Conservation (phyloP, 2,113 vertebrate genomes). For the Carassius gibelio region DNA sequence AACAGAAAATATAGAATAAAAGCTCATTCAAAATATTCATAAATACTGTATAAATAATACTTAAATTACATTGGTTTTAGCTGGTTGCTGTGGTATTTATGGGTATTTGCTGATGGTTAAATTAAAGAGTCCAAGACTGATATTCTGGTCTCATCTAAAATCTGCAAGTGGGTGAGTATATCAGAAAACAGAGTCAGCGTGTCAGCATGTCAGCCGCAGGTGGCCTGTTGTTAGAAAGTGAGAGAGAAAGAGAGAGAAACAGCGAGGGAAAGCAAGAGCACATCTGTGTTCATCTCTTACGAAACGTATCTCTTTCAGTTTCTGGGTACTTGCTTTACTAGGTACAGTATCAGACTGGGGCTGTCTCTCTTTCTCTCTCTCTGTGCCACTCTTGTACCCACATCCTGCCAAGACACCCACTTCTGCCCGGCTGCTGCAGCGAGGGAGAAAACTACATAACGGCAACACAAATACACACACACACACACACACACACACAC, state of each 20-base stretch:
- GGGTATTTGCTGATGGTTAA: too few species aligned
- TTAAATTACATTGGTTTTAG: too few species aligned
- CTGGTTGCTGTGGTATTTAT: too few species aligned
- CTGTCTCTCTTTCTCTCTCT: slow-evolving; percentile 59
- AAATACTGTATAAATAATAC: too few species aligned
- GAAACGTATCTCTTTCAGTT: slow-evolving; percentile 66
- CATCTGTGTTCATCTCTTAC: slow-evolving; percentile 46
- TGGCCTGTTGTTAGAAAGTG: neutral
- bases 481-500: neutral
- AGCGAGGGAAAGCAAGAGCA: slow-evolving; percentile 7
- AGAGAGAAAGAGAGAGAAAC: neutral
- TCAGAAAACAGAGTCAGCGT: neutral
- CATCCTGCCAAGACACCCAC: slow-evolving; percentile 74
- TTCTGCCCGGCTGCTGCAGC: slow-evolving; percentile 63
- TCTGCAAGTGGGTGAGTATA: neutral
- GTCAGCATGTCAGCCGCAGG: neutral
- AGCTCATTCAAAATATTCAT: too few species aligned
- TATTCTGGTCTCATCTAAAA: neutral
- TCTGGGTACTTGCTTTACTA: slow-evolving; percentile 67
- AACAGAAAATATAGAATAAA: too few species aligned
- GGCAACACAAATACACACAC: slow-evolving; percentile 23
- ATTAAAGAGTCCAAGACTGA: too few species aligned
- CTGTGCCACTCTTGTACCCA: slow-evolving; percentile 62
- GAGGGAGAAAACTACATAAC: slow-evolving; percentile 34
- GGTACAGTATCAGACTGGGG: slow-evolving; percentile 62